Base-by-base conservation (phyloP, 2,888 invertebrate genomes). In the Habrosyne pyritoides region DNA sequence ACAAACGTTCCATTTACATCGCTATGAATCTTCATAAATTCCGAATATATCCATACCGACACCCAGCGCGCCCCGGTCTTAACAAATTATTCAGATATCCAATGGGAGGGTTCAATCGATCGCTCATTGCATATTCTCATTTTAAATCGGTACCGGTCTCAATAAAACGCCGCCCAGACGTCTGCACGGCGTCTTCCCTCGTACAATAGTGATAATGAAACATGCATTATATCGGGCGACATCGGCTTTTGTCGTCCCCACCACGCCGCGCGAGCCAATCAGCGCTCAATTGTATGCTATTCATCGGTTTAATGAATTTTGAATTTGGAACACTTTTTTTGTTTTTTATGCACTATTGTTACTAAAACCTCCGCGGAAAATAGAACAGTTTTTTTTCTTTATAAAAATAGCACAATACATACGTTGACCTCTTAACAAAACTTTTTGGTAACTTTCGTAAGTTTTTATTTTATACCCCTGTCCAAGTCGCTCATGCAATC, bases 171-270 rank as follows among this genome's bases (percentile, higher is more conserved):
- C 73, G 75, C 71, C 79, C 56, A 81, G 84, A 83, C 84, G 85
- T 84, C 87, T 84, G 69, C 78, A 54, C 79, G 69, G 76, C 73
- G 71, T 67, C 78, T 64, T 64, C 47, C 65, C 52, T 67, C 57
- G 64, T 67, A 83, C 84, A 86, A 85, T 85, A 81, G 76, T 82
- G 82, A 67, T 84, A 81, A 85, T 86, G 76, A 86, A 85, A 83
- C 79, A 85, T 85, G 84, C 81, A 85, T 79, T 71, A 66, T 50
- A 26, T 14, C 24, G 14, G 48, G 14, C 14, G 24, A 14, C 68
- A 55, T 52, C 55, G 68, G 66, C 73, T 76, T 79, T 83, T 82
- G 71, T 79, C 60, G 67, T 75, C 76, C 73, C 74, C 71, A 64
- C 73, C 67, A 66, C 61, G 42, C 18, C 63, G 58, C 64, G 59